Evolutionary conservation across 35 echinoderm and acorn worm species (phyloP).

Genomic region (Diadema setosum): DNA sequence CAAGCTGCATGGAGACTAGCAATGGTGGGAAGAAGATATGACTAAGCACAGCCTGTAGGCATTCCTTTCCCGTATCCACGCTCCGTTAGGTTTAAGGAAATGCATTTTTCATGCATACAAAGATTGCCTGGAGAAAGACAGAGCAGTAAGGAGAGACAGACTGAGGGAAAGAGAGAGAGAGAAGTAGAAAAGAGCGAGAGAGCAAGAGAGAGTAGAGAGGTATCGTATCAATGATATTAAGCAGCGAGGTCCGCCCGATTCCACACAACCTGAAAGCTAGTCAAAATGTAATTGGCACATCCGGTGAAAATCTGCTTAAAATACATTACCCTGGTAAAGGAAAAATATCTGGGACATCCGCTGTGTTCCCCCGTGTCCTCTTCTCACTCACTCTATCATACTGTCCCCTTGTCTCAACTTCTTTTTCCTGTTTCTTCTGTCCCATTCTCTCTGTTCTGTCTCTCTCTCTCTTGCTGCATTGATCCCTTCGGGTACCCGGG

Average conservation of each 20-base stretch:
- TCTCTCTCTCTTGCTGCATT: not conserved
- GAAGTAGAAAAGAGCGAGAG: not conserved
- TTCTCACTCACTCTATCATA: not conserved
- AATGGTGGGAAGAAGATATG: no score
- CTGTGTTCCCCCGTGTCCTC: not conserved
- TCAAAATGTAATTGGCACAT: constrained; percentile 8
- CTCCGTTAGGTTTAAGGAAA: no score
- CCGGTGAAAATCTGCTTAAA: not conserved
- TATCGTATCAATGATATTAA: not conserved
- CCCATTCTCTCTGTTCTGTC: not conserved
- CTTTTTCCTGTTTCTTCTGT: not conserved
- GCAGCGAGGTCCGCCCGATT: not conserved
- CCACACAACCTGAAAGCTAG: not conserved
- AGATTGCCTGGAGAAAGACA: not conserved
- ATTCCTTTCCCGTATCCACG: no score
- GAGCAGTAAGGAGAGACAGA: not conserved
- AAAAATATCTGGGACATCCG: constrained; percentile 1
- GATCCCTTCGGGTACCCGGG: not conserved
- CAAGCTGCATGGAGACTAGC: no score
- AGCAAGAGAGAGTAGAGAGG: no score
- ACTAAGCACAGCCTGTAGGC: no score
- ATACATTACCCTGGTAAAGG: not conserved
- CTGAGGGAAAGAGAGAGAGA: not conserved
- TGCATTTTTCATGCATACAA: no score
- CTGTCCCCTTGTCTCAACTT: not conserved